These are phyloP conservation scores for Sparidentex hasta DNA, from an alignment of 2,797 vertebrate species.

Conservation along the genomic window DNA sequence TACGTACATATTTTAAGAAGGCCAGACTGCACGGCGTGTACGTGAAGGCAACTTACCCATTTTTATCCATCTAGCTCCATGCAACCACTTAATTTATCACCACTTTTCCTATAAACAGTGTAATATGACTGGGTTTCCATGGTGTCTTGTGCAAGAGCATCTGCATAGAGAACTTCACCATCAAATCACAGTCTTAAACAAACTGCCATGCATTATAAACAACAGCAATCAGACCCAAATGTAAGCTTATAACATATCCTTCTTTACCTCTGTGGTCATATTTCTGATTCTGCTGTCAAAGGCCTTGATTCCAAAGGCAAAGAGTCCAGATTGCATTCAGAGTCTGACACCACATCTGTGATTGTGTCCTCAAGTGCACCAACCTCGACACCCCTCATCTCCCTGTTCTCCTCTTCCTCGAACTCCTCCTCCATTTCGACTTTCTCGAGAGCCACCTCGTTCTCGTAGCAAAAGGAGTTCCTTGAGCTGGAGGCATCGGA, in stretches of 20 bases:
- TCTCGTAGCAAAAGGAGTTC: slow-evolving; percentile 99
- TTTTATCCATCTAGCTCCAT: slow-evolving; percentile 36
- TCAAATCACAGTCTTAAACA: slow-evolving; percentile 44
- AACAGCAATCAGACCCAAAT: slow-evolving; percentile 72
- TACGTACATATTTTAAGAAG: slow-evolving; percentile 22
- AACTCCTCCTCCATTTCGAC: slow-evolving; percentile 90
- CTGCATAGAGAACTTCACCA: slow-evolving; percentile 53
- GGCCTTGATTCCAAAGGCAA: slow-evolving; percentile 91
- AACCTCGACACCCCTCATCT: slow-evolving; percentile 52
- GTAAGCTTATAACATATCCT: slow-evolving; percentile 71
- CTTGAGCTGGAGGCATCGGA: slow-evolving; percentile 88
- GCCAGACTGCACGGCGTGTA: slow-evolving; percentile 42
- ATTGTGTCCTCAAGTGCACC: slow-evolving; percentile 86
- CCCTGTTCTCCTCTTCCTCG: slow-evolving; percentile 65
- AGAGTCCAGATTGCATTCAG: slow-evolving; percentile 89
- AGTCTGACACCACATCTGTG: slow-evolving; percentile 87
- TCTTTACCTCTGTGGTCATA: slow-evolving; percentile 83
- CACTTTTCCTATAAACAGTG: slow-evolving; percentile 43
- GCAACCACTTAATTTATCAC: slow-evolving; percentile 30
- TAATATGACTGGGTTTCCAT: slow-evolving; percentile 35
- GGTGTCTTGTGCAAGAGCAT: slow-evolving; percentile 45
- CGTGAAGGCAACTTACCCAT: slow-evolving; percentile 37
- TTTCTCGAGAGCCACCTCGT: slow-evolving; percentile 96
- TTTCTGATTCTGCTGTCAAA: slow-evolving; percentile 93
- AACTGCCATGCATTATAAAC: slow-evolving; percentile 79